Evolutionary conservation across 2,113 vertebrate species (phyloP), one percentile per base, ranked within the genome.

Genomic region (Ascaphus truei): DNA sequence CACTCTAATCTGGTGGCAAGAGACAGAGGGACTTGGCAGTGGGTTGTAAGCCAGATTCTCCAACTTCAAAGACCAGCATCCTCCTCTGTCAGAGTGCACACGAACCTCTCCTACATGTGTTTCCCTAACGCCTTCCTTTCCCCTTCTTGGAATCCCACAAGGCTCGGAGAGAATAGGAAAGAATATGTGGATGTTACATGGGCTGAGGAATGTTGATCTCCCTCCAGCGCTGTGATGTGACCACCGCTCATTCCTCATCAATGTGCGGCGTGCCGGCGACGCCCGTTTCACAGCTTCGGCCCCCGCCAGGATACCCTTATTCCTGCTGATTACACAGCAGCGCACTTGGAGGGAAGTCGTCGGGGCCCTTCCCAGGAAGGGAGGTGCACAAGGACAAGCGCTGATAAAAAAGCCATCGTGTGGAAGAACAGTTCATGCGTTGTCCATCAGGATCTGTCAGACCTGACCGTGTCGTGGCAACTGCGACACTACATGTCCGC

Each of bases 331-430:
- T 88, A 86, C 81, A 81, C 83, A 68, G 71, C 75, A 73, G 55
- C 8, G 80, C 66, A 75, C 77, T 71, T 60, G 72, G 77, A 76
- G 53, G 78, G 78, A 83, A 81, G 77, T 77, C 77, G 74, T 78
- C 78, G 79, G 82, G 84, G 80, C 77, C 80, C 83, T 80, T 79
- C 85, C 81, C 89, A 94, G 93, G 92, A 95, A 94, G 92, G 92
- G 92, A 94, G 91, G 92, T 62, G 88, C 89, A 72, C 48, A 75
- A 85, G 86, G 89, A 89, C 89, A 85, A 81, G 85, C 83, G 81
- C 72, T 75, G 87, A 89, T 86, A 86, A 86, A 88, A 83, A 81
- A 81, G 65, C 76, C 43, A 50, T 51, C 43, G 72, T 76, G 72
- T 65, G 74, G 39, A 62, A 73, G 76, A 72, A 76, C 74, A 73